A percentile compares a stretch with the other conserved stretches of the same genome.
Evolutionary conservation across 92 coral and sea anemone genomes (phyloP).

Genomic region (Epizoanthus fatuus): DNA sequence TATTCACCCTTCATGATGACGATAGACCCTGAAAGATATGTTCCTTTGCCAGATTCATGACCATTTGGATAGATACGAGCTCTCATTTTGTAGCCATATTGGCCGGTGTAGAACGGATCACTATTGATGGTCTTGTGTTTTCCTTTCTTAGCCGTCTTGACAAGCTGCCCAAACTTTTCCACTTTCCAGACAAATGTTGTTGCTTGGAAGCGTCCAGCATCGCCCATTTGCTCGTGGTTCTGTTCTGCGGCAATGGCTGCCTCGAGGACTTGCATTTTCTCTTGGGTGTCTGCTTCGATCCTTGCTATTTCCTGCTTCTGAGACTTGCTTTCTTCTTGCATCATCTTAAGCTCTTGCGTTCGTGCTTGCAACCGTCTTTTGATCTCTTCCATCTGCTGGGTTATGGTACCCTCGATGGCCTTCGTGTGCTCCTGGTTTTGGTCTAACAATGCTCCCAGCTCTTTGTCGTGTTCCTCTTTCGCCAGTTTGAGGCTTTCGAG

Average conservation of each 20-base stretch:
- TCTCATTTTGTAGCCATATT: constrained; percentile 43
- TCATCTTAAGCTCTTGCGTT: constrained; percentile 14
- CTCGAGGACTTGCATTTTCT: constrained; percentile 30
- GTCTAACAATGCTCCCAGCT: not conserved
- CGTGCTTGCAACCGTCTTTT: not conserved
- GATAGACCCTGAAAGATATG: constrained; percentile 78
- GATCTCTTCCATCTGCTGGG: constrained; percentile 18
- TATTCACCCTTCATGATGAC: constrained; percentile 92
- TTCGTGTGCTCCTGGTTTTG: constrained; percentile 13
- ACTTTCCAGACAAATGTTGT: constrained; percentile 28
- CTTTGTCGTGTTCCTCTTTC: constrained; percentile 16
- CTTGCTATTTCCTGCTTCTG: constrained; percentile 19
- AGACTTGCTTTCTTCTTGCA: constrained; percentile 13
- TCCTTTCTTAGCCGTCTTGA: constrained; percentile 38
- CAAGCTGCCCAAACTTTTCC: constrained; percentile 15
- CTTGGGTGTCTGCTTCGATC: constrained; percentile 30
- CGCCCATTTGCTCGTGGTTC: not conserved
- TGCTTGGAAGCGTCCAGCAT: not conserved
- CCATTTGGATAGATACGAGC: constrained; percentile 39
- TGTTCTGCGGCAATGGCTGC: not conserved
- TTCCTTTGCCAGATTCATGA: constrained; percentile 70
- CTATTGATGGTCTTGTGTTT: constrained; percentile 29
- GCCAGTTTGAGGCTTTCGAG: constrained; percentile 8
- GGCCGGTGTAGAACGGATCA: constrained; percentile 24
- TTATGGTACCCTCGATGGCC: not conserved